Base-by-base conservation (phyloP, 2,797 vertebrate species). In the Rhinoraja longicauda region DNA sequence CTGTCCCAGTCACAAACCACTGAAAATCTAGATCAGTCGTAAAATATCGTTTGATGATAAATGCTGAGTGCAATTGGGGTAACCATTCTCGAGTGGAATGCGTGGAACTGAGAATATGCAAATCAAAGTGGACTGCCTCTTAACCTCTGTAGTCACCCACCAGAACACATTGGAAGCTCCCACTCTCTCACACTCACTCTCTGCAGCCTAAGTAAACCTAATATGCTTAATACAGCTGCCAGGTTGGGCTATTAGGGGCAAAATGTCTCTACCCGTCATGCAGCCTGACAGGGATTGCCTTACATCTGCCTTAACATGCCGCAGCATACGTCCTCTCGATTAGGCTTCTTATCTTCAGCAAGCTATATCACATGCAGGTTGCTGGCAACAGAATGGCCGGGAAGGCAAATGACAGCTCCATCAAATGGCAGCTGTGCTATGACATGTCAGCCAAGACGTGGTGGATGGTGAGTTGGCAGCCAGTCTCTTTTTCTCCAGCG, bases 351-450 rank as follows among this genome's bases (percentile, higher is more conserved):
- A 70, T 70, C 82, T 32, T 9, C 73, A 93, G 62, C 32, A 29
- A 72, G 79, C 57, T 57, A 32, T 32, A 92, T 93, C 32, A 57
- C 76, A 96, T 94, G 95, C 96, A 95, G 95, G 95, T 93, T 75
- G 86, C 84, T 0, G 94, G 94, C 57, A 70, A 73, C 24, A 93
- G 9, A 0, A 92, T 26, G 21, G 86, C 70, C 4, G 93, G 94
- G 72, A 93, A 93, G 0, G 82, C 92, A 0, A 93, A 94, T 0
- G 95, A 96, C 94, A 95, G 94, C 86, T 94, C 96, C 0, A 97
- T 98, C 94, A 98, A 96, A 94, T 98, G 98, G 98, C 98, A 98
- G 95, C 96, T 99, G 21, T 97, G 98, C 94, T 99, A 98, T 93
- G 96, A 98, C 93, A 95, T 96, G 95, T 97, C 95, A 0, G 97